phyloP scores from a whole-genome alignment of 2,113 vertebrate species.

The Gasterosteus aculeatus region DNA sequence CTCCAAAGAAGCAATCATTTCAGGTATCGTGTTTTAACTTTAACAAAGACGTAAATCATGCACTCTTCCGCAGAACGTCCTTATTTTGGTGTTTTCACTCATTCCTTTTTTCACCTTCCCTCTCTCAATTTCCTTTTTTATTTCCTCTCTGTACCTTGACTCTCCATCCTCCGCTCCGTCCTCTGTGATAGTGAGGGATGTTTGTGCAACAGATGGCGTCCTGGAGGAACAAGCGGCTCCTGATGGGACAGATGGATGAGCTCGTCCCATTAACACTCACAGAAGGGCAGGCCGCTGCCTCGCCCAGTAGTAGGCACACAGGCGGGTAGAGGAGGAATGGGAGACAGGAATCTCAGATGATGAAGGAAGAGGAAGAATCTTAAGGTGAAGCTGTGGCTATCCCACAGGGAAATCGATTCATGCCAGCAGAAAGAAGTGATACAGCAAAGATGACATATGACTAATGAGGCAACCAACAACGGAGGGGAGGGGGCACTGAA shows the following conservation, averaged over 20 bases:
- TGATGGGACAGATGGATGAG: conserved; percentile 22
- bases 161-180: not conserved
- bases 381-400: not conserved
- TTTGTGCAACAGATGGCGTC: conserved; percentile 33
- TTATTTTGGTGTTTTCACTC: too few species aligned
- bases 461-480: not conserved
- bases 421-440: not conserved
- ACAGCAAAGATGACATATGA: conserved; percentile 14
- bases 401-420: not conserved
- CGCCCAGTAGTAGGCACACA: not conserved
- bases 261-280: conserved; percentile 18
- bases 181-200: conserved; percentile 10
- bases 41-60: too few species aligned
- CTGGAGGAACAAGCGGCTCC: conserved; percentile 7
- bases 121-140: not conserved
- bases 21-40: too few species aligned
- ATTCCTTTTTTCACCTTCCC: not conserved
- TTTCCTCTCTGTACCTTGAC: not conserved
- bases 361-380: not conserved
- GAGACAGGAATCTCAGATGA: conserved; percentile 11
- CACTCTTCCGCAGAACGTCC: too few species aligned
- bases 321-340: conserved; percentile 10
- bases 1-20: too few species aligned
- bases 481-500: not conserved
- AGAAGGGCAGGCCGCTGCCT: not conserved